Conservation (phyloP, 2,113 vertebrate genomes). For the Montifringilla adamsi region DNA sequence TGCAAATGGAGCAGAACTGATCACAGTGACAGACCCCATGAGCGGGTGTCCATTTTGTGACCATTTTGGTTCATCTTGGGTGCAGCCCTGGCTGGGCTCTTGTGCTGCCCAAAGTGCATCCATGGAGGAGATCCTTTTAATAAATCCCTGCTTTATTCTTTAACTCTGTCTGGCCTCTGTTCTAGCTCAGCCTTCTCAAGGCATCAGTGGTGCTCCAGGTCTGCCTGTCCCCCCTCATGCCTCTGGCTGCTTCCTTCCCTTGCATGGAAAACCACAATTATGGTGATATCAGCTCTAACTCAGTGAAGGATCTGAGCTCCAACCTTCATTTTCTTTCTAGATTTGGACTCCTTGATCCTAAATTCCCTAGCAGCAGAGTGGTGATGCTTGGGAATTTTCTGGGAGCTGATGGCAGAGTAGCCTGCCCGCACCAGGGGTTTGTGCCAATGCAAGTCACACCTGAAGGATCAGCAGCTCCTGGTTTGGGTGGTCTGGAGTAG, state of each 20-base stretch:
- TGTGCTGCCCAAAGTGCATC: too few relatives aligned
- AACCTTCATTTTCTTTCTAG: neutral
- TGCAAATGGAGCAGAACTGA: too few relatives aligned
- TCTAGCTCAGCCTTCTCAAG: neutral
- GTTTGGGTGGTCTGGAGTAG: neutral
- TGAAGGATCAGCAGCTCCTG: neutral
- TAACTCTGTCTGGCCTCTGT: too few relatives aligned
- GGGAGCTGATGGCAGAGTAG: neutral
- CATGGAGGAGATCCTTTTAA: too few relatives aligned
- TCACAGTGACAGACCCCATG: too few relatives aligned
- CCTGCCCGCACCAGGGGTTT: neutral
- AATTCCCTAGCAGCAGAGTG: neutral
- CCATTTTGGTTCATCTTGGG: neutral
- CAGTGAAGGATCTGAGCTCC: neutral
- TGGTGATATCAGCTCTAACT: neutral
- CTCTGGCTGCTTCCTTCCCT: neutral
- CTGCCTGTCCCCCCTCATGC: neutral
- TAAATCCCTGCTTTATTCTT: too few relatives aligned
- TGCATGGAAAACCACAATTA: neutral
- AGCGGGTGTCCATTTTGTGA: too few relatives aligned
- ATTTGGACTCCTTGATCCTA: neutral
- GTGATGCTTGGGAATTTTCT: neutral
- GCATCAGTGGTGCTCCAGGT: neutral
- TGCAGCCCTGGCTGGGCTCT: too few relatives aligned
- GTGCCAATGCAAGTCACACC: neutral